Conservation (phyloP, 2,888 invertebrate species). For the Drosophila longiperda region DNA sequence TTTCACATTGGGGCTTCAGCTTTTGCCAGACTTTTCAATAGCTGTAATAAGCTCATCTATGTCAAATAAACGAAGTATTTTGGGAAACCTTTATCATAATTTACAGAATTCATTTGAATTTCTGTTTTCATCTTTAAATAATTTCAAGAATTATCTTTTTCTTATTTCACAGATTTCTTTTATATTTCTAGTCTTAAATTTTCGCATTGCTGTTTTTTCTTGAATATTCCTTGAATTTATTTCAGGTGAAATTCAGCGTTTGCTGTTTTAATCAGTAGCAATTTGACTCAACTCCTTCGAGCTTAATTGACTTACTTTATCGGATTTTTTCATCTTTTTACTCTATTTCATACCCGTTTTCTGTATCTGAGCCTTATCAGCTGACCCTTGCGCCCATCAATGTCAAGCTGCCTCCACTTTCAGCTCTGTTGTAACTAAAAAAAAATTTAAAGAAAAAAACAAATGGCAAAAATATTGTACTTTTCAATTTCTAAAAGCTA, state of each 20-base stretch:
- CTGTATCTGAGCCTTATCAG: slow-evolving; percentile 15
- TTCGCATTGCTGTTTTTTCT: background rate
- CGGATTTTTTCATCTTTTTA: background rate
- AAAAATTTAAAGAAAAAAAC: slow-evolving; percentile 22
- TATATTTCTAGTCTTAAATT: background rate
- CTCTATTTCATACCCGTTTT: background rate
- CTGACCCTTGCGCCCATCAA: slow-evolving; percentile 39
- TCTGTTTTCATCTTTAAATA: background rate
- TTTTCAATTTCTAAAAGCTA: slow-evolving; percentile 52
- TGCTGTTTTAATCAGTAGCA: slow-evolving; percentile 8
- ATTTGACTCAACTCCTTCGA: slow-evolving; percentile 20
- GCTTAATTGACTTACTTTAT: slow-evolving; percentile 22
- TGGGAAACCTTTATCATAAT: background rate
- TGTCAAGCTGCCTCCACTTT: slow-evolving; percentile 32
- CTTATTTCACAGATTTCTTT: background rate
- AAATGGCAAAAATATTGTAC: slow-evolving; percentile 60
- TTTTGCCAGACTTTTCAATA: background rate
- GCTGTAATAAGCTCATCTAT: background rate
- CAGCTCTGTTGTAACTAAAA: slow-evolving; percentile 11
- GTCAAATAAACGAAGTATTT: background rate
- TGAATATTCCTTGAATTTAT: background rate
- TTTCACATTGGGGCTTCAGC: background rate
- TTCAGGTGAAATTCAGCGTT: background rate
- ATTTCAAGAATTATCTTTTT: no score
- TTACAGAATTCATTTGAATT: background rate